Percentiles rank a stretch among this genome's conserved stretches.
These are phyloP conservation scores for Thamnophis sirtalis DNA, from an alignment of 2,113 vertebrate genomes.

Conservation along the genomic window DNA sequence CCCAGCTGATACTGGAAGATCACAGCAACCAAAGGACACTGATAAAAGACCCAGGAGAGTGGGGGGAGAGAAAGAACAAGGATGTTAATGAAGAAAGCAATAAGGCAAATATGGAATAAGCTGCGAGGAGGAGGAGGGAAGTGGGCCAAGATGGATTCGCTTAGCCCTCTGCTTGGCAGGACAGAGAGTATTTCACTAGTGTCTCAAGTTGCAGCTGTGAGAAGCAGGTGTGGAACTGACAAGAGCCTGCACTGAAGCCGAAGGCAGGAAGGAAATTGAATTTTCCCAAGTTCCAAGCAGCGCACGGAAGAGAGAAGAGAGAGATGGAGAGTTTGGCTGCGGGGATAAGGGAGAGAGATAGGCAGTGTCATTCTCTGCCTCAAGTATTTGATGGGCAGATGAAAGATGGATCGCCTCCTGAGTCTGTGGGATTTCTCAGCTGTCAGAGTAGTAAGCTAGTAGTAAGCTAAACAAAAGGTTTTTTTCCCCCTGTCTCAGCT, in stretches of 20 bases:
- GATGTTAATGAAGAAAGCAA: constrained; percentile 67
- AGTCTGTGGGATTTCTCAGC: constrained; percentile 65
- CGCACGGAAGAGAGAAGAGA: constrained; percentile 36
- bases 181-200: constrained; percentile 72
- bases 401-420: constrained; percentile 59
- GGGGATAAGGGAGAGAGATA: constrained; percentile 30
- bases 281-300: constrained; percentile 74
- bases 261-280: constrained; percentile 74
- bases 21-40: accelerated
- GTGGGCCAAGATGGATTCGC: constrained; percentile 56
- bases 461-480: constrained; percentile 66
- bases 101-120: constrained; percentile 55
- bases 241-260: constrained; percentile 61
- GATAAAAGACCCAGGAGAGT: constrained; percentile 33
- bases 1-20: background rate
- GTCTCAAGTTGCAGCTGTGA: constrained; percentile 68
- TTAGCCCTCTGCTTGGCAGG: constrained; percentile 65
- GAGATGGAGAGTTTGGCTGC: constrained; percentile 20
- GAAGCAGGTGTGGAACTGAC: constrained; percentile 72
- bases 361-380: constrained; percentile 60
- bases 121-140: constrained; percentile 55
- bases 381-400: constrained; percentile 64
- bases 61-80: constrained; percentile 54
- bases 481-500: constrained; percentile 46
- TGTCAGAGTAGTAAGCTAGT: constrained; percentile 62